Evolutionary conservation across 2,888 invertebrate genomes (phyloP), one percentile per base, ranked within the genome.

Genomic region (Cheilosia scutellata): DNA sequence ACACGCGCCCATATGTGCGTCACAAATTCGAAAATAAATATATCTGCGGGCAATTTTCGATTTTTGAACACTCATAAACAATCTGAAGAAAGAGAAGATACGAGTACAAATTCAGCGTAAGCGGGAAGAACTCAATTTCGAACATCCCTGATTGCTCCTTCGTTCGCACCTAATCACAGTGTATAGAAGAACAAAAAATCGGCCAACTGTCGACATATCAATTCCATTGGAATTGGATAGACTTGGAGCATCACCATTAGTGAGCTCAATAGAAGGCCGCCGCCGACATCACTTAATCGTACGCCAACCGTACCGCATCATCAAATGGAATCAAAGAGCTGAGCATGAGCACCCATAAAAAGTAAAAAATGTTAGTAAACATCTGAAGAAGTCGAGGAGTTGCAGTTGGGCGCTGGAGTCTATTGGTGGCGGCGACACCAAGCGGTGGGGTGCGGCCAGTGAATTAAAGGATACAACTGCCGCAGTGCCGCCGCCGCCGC

Each of bases 1-100:
- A 13, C 27, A 31, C n/a, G 53, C 57, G 27, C 60, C 44, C 70
- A 66, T 80, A 66, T 80, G 63, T 84, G 84, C 79, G 84, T 84
- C 84, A 84, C 84, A 80, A 75, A 75, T 75, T 80, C 70, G 65
- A 75, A 84, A 84, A 84, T 84, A 84, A 84, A 84, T 84, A 49
- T 75, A 80, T 80, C 84, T 80, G 70, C 84, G 37, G 79, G 79
- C 74, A 71, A 58, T 80, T 75, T 84, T 65, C 25, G 25, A 60
- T 71, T 58, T 31, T 65, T 68, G 47, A 65, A 74, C 40, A 58
- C 57, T 71, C 84, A 75, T 80, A 80, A 80, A 84, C 82, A 78
- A 72, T 76, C 76, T 76, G 33, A 29, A 60, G 16, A 51, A 31
- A 33, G 16, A 7, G 25, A 49, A 49, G 49, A 49, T 49, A 42